A percentile compares a stretch with the other conserved stretches of the same genome.
Conservation (phyloP, 2,797 vertebrate genomes). For the Ctenopoma kingsleyae region DNA sequence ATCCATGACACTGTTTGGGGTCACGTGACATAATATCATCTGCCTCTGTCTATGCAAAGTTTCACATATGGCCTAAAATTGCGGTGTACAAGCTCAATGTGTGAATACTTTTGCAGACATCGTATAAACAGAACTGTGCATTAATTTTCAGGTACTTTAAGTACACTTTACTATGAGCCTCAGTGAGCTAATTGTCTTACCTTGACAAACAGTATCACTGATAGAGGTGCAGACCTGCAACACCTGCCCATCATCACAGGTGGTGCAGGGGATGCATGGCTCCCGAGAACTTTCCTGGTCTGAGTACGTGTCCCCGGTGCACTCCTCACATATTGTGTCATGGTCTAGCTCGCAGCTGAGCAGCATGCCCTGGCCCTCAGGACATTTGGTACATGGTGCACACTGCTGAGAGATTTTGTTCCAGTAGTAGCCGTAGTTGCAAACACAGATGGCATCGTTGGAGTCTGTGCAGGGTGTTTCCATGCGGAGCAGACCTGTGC, state of each 20-base stretch:
- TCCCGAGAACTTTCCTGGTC: constrained; percentile 92
- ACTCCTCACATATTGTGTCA: constrained; percentile 92
- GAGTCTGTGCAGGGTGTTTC: constrained; percentile 92
- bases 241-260: constrained; percentile 89
- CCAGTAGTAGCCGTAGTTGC: constrained; percentile 90
- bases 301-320: constrained; percentile 89
- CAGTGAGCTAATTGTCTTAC: constrained; percentile 69
- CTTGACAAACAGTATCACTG: constrained; percentile 87
- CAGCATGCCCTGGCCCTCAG: constrained; percentile 88
- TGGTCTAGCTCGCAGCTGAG: constrained; percentile 81
- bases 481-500: constrained; percentile 90
- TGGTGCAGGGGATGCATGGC: constrained; percentile 94
- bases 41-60: no score
- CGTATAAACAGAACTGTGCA: neutral
- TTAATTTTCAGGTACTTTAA: neutral
- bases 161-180: neutral
- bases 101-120: neutral
- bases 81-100: neutral
- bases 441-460: constrained; percentile 91
- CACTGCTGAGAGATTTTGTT: constrained; percentile 71
- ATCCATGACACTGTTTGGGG: no score
- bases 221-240: constrained; percentile 83
- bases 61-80: neutral
- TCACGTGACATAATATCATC: no score
- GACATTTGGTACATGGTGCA: constrained; percentile 87